Base-by-base conservation (phyloP, 2,797 vertebrate species). In the Geotrypetes seraphini region DNA sequence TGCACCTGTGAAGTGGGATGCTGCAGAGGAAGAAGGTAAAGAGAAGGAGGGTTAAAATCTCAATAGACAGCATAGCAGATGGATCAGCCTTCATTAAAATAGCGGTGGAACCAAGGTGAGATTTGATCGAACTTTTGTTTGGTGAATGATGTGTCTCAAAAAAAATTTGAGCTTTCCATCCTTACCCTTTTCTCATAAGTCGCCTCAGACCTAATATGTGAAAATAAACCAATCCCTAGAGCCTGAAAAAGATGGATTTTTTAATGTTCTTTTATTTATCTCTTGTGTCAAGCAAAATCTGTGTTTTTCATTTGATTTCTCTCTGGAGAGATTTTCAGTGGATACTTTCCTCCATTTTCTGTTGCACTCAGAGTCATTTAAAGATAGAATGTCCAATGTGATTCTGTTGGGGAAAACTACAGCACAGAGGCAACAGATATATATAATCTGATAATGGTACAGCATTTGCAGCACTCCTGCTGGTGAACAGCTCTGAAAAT, bases 331-430 rank as follows among this genome's bases (percentile, higher is more conserved):
- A 36, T 11, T 5, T 12, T 30, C 11, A 0, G 0, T 7, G 29
- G 23, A 36, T 5, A 8, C 12, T 43, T 22, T 28, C 16, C 4
- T 19, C 26, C 16, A 17, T 19, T 9, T 31, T 5, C 4, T 25
- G 2, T 0, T 4, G 2, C 15, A 2, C 12, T 5, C 3, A 13
- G 28, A 6, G 40, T 22, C 11, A 10, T 0, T 18, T 2, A 3
- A 1, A 0, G 21, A 25, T 21, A 7, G 8, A 25, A n/a, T 32
- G 28, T 28, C 17, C 18, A 16, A 32, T 13, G 36, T 12, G 9
- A 19, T 35, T n/a, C 5, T 1, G 7, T 11, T 10, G 27, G 10
- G 14, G n/a, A n/a, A 5, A 5, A n/a, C 27, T 3, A 7, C 27
- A 25, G 10, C 7, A n/a, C 14, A 16, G 27, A 27, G 11, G 16